Evolutionary conservation across 2,113 vertebrate species (phyloP).

Genomic region (Plecotus auritus): DNA sequence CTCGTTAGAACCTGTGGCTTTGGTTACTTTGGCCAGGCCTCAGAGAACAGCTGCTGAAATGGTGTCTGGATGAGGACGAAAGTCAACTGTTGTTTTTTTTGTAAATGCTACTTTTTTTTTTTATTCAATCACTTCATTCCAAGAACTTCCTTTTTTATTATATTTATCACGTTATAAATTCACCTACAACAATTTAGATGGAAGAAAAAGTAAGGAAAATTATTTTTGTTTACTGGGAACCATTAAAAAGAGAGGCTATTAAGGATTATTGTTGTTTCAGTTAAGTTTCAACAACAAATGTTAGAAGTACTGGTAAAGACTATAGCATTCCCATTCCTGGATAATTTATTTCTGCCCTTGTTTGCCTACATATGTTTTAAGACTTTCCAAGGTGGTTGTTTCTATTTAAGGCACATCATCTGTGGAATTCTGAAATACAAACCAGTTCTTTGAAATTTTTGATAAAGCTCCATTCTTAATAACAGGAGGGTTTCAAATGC

Average conservation of each 20-base stretch:
- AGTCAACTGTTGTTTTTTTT: not conserved
- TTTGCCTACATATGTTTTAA: conserved; percentile 63
- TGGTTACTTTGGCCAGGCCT: not conserved
- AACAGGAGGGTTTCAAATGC: conserved; percentile 51
- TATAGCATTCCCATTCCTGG: not conserved
- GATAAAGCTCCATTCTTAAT: conserved; percentile 60
- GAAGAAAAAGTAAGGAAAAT: not conserved
- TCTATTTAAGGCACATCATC: conserved; percentile 66
- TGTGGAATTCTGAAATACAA: conserved; percentile 59
- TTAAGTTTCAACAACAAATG: conserved; percentile 24
- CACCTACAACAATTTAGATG: not conserved
- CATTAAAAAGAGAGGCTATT: conserved; percentile 17
- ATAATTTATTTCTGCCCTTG: not conserved
- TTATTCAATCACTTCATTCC: conserved; percentile 44
- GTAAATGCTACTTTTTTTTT: conserved; percentile 29
- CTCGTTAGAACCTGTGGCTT: not conserved
- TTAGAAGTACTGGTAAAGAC: not conserved
- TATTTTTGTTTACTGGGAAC: conserved; percentile 46
- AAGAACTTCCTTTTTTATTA: not conserved
- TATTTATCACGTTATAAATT: conserved; percentile 63
- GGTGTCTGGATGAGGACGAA: not conserved
- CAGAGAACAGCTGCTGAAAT: not conserved
- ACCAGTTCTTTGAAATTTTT: conserved; percentile 69
- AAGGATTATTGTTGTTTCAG: conserved; percentile 34
- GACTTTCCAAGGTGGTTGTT: conserved; percentile 65